Evolutionary conservation across 2,797 vertebrate species (phyloP), one percentile per base, ranked within the genome.

Genomic region (Buphagus erythrorhynchus): DNA sequence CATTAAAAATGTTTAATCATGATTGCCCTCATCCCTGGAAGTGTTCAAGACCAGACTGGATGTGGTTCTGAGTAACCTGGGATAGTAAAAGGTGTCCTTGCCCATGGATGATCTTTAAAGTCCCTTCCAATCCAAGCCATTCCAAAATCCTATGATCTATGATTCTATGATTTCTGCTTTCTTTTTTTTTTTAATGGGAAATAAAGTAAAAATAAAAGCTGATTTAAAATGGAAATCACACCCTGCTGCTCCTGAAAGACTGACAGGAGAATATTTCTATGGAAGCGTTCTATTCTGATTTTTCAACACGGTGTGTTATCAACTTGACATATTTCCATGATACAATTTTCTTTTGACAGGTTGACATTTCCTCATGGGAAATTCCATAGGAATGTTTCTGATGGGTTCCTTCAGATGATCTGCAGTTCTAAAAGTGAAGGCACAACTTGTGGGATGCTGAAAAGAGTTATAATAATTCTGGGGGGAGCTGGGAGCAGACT

Each of bases 291-390:
- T 77, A 72, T 51, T 84, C 90, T 24, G 36, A 76, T 66, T 91
- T 90, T 84, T 95, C 77, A 86, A 59, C 29, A 51, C 4, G 31
- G 8, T n/a, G 26, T 94, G 95, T 92, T 78, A 92, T 95, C 79
- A 51, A 66, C 65, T 81, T 90, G 93, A 94, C 6, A 24, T 90
- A 95, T 93, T 93, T 89, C 91, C 51, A 35, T 43, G 66, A 88
- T 74, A 95, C 36, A 35, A 86, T 96, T 97, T 93, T 72, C 76
- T 90, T 90, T 38, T 93, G 93, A 94, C 92, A 94, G 83, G 54
- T 28, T 90, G 88, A 81, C 73, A 81, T 84, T 84, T 93, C 77
- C 94, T 78, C 24, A 1, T 51, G 69, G 79, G 87, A 95, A 90
- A 86, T 63, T 94, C 82, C 93, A 67, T 26, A 49, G 73, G 85